Evolutionary conservation across 2,797 vertebrate genomes (phyloP).

Genomic region (Pseudopleuronectes americanus): DNA sequence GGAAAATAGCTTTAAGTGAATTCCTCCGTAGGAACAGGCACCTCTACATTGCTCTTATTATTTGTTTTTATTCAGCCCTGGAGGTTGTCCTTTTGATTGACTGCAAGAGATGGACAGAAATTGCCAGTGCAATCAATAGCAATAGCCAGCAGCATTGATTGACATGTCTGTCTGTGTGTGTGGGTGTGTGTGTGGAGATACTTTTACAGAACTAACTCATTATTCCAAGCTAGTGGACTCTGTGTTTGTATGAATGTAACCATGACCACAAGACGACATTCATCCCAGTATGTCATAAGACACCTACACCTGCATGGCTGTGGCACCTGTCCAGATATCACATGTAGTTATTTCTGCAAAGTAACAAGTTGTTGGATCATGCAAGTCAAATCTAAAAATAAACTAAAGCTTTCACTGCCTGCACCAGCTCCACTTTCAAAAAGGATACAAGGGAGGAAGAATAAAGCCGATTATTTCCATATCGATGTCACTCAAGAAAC

Average conservation of each 20-base stretch:
- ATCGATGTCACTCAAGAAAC: too few species aligned
- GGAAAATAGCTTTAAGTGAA: not conserved
- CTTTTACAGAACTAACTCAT: not conserved
- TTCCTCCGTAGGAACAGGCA: not conserved
- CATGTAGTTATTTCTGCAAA: not conserved
- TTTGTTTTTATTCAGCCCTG: not conserved
- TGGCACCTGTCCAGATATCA: not conserved
- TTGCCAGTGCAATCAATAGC: constrained; percentile 6
- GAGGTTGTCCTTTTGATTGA: not conserved
- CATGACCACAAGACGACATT: too few species aligned
- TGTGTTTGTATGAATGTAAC: too few species aligned
- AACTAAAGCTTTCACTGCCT: not conserved
- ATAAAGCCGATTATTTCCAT: too few species aligned
- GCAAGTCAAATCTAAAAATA: not conserved
- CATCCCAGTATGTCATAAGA: too few species aligned
- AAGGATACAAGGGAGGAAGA: too few species aligned
- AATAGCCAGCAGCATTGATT: not conserved
- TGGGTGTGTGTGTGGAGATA: not conserved
- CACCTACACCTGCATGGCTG: too few species aligned
- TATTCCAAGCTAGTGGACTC: not conserved
- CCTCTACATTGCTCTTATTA: not conserved
- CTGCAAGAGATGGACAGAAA: not conserved
- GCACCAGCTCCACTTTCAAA: too few species aligned
- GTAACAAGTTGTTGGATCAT: not conserved
- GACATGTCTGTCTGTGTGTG: not conserved